Evolutionary conservation across 2,888 invertebrate genomes (phyloP).

Genomic region (Chymomyza amoena): DNA sequence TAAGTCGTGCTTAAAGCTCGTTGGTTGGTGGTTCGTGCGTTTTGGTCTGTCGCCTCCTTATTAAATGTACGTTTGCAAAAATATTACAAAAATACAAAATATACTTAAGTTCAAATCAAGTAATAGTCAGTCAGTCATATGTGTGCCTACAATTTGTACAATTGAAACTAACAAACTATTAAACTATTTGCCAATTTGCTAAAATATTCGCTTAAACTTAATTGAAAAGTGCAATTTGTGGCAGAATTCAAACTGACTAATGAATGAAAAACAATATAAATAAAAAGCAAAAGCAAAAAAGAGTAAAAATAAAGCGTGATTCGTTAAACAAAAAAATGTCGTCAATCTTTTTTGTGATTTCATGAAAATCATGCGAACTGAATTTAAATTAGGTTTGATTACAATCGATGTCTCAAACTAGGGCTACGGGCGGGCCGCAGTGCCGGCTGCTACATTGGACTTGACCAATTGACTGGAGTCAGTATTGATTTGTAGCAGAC

Average conservation of each 20-base stretch:
- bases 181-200: background rate
- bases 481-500: constrained; percentile 47
- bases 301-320: background rate
- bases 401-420: constrained; percentile 23
- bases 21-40: constrained; percentile 5
- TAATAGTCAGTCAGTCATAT: background rate
- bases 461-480: constrained; percentile 67
- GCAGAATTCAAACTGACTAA: background rate
- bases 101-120: background rate
- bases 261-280: constrained; percentile 30
- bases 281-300: background rate
- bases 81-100: background rate
- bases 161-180: background rate
- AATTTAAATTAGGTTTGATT: constrained; percentile 71
- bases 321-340: constrained; percentile 13
- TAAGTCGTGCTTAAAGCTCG: constrained; percentile 41
- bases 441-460: constrained; percentile 40
- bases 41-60: background rate
- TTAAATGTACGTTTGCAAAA: background rate
- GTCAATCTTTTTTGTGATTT: constrained; percentile 33
- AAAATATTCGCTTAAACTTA: background rate
- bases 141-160: background rate
- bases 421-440: constrained; percentile 27
- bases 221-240: background rate
- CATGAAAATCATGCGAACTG: constrained; percentile 65